Conservation (phyloP, 2,113 vertebrate genomes). For the Dissostichus mawsoni region DNA sequence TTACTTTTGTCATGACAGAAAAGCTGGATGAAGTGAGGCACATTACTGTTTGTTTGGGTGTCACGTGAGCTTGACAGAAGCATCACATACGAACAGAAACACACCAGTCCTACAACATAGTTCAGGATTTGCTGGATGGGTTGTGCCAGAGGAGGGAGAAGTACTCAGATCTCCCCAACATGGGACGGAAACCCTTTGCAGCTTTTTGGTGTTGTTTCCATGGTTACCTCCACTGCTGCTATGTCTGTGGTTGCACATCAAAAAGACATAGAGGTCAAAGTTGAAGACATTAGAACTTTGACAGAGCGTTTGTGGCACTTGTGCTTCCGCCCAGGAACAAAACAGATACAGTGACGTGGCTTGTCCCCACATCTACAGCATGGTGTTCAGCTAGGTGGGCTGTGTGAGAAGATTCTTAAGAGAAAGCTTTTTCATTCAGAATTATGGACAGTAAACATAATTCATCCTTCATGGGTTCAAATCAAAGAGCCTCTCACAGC, state of each 20-base stretch:
- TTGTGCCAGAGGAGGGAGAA: too few relatives aligned
- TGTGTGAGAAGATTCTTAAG: neutral
- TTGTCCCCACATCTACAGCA: neutral
- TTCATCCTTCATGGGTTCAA: neutral
- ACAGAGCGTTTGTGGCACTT: too few relatives aligned
- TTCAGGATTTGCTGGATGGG: too few relatives aligned
- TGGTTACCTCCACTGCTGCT: conserved; percentile 2
- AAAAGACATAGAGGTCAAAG: too few relatives aligned
- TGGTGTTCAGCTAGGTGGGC: neutral
- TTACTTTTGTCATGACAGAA: conserved; percentile 39
- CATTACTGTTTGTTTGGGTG: neutral
- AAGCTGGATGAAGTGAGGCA: too few relatives aligned
- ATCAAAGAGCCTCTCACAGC: neutral
- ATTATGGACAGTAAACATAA: conserved; percentile 40
- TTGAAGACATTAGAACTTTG: too few relatives aligned
- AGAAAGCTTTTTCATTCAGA: conserved; percentile 16
- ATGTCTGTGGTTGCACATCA: neutral
- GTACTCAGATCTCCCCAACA: too few relatives aligned
- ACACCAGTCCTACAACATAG: neutral
- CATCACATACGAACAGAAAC: neutral
- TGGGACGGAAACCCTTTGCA: too few relatives aligned
- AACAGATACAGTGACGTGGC: too few relatives aligned
- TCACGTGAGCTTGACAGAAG: neutral
- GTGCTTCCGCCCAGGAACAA: too few relatives aligned
- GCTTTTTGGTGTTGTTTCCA: too few relatives aligned